Conservation (phyloP, 2,797 vertebrate species). For the Cyclura pinguis region DNA sequence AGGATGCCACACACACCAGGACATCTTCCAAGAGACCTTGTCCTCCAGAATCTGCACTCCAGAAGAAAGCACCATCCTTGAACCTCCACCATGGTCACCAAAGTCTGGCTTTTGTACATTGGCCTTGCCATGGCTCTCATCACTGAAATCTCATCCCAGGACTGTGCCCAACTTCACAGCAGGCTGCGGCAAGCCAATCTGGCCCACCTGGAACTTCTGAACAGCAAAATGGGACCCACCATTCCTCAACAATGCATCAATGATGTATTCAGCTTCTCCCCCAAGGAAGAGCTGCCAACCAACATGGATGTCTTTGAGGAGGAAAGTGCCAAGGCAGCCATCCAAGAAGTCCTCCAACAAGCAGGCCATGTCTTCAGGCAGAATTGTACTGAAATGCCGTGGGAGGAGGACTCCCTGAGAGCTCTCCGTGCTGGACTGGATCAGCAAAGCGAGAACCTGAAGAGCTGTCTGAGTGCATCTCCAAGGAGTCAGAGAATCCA, state of each 20-base stretch:
- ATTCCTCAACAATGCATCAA: constrained; percentile 19
- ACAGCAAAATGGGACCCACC: neutral
- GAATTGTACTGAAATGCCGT: neutral
- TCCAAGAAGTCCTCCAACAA: constrained; percentile 9
- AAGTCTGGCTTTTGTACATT: neutral
- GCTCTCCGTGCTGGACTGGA: constrained; percentile 8
- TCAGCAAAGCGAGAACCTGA: constrained; percentile 13
- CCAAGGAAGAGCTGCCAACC: neutral
- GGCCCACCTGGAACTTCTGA: neutral
- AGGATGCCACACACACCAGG: neutral
- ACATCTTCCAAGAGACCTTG: neutral
- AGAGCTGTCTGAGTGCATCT: neutral
- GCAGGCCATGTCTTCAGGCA: constrained; percentile 26
- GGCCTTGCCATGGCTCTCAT: neutral
- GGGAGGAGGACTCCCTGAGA: constrained; percentile 16
- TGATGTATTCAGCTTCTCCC: neutral
- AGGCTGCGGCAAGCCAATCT: neutral
- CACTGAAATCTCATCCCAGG: neutral
- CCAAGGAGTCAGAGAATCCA: neutral
- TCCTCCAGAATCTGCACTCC: neutral
- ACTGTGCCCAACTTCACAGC: neutral
- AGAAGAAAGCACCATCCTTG: neutral
- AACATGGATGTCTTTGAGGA: neutral
- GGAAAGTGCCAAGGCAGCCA: neutral
- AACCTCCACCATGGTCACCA: neutral